These are phyloP conservation scores for Julus scanicus DNA, from an alignment of 2,888 invertebrate genomes.

Conservation along the genomic window DNA sequence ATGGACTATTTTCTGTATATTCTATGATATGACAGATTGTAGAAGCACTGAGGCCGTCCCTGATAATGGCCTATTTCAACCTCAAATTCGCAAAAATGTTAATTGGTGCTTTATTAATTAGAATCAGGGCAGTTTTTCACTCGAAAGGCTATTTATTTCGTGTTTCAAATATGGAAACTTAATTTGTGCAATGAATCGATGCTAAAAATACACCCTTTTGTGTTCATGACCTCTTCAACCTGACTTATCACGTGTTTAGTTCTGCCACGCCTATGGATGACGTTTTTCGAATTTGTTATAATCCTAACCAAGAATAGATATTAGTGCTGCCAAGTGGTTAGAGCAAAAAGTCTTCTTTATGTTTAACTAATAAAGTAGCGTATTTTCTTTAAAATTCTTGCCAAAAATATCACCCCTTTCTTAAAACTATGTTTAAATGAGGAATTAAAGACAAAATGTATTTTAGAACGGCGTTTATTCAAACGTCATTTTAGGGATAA, in stretches of 20 bases:
- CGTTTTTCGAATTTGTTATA: neutral
- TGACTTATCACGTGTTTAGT: neutral
- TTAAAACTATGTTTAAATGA: too few species aligned
- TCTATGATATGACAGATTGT: conserved; percentile 15
- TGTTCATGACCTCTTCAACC: conserved; percentile 31
- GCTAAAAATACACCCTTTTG: neutral
- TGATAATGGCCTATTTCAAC: neutral
- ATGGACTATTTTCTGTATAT: conserved; percentile 39
- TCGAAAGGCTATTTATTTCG: neutral
- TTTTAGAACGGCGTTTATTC: too few species aligned
- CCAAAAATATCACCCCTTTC: too few species aligned
- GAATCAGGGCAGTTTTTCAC: too few species aligned
- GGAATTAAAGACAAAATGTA: too few species aligned
- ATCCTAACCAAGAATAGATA: neutral
- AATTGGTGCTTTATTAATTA: too few species aligned
- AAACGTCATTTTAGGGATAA: neutral
- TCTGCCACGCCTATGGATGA: neutral
- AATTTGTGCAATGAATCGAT: neutral
- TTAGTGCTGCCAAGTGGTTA: neutral
- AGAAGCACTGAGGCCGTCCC: neutral
- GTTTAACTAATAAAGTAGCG: too few species aligned
- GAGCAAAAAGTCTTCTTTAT: neutral
- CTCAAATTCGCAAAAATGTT: too few species aligned
- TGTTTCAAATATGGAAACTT: neutral
- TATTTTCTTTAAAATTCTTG: too few species aligned